phyloP scores from a whole-genome alignment of 2,113 vertebrate genomes.

The Triplophysa tibetana region DNA sequence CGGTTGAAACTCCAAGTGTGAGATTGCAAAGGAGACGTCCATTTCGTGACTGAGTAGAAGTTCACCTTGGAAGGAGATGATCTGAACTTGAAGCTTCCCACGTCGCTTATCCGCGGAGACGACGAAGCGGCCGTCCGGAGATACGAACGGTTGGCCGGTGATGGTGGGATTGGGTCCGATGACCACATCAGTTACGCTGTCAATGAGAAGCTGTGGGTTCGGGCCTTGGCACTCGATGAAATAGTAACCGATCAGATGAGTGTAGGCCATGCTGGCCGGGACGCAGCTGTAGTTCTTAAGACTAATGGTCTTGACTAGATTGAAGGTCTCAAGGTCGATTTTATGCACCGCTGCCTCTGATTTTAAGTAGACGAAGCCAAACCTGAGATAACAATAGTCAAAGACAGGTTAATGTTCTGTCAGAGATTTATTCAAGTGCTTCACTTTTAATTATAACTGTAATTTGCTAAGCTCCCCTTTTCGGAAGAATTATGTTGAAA shows the following conservation, averaged over 20 bases:
- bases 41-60: conserved; percentile 74
- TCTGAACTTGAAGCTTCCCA: conserved; percentile 80
- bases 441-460: conserved; percentile 64
- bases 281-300: conserved; percentile 79
- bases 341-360: conserved; percentile 82
- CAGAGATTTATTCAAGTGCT: conserved; percentile 56
- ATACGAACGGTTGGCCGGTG: conserved; percentile 77
- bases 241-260: conserved; percentile 89
- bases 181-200: conserved; percentile 86
- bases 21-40: conserved; percentile 67
- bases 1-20: conserved; percentile 87
- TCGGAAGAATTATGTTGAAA: conserved; percentile 43
- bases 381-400: conserved; percentile 71
- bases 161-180: conserved; percentile 78
- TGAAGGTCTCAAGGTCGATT: conserved; percentile 92
- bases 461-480: conserved; percentile 61
- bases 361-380: conserved; percentile 90
- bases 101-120: conserved; percentile 72
- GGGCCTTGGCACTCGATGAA: conserved; percentile 79
- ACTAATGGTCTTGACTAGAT: conserved; percentile 83
- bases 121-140: conserved; percentile 85
- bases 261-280: conserved; percentile 87
- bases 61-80: conserved; percentile 80
- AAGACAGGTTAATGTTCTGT: conserved; percentile 68
- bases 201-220: conserved; percentile 81